Conservation (phyloP, 2,797 vertebrate genomes). For the Tokudaia tokunoshimensis region DNA sequence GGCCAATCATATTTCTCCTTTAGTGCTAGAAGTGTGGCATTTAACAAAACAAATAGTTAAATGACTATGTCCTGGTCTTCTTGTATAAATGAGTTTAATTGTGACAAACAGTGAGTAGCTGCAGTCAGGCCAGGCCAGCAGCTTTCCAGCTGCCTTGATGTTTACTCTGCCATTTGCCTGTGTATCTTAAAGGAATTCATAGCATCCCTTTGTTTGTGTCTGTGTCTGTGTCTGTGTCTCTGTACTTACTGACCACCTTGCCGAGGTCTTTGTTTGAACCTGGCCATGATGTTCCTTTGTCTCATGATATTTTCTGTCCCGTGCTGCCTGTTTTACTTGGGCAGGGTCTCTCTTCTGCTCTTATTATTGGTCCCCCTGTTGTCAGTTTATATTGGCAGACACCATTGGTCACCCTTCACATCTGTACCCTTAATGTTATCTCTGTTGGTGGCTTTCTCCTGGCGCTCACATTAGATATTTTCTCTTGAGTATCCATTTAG, state of each 20-base stretch:
- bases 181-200: background rate
- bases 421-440: background rate
- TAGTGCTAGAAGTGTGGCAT: background rate
- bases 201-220: background rate
- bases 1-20: background rate
- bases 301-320: background rate
- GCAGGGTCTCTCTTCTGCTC: background rate
- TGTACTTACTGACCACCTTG: background rate
- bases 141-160: background rate
- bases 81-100: background rate
- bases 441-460: background rate
- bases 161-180: background rate
- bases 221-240: background rate
- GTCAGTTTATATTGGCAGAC: background rate
- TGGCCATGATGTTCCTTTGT: background rate
- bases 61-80: background rate
- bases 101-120: background rate
- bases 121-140: background rate
- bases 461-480: background rate
- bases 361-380: background rate
- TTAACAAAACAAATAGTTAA: background rate
- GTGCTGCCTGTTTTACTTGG: background rate
- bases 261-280: background rate
- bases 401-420: background rate
- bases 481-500: background rate